Evolutionary conservation across 2,113 vertebrate genomes (phyloP).

Genomic region (Dipodomys stephensi): DNA sequence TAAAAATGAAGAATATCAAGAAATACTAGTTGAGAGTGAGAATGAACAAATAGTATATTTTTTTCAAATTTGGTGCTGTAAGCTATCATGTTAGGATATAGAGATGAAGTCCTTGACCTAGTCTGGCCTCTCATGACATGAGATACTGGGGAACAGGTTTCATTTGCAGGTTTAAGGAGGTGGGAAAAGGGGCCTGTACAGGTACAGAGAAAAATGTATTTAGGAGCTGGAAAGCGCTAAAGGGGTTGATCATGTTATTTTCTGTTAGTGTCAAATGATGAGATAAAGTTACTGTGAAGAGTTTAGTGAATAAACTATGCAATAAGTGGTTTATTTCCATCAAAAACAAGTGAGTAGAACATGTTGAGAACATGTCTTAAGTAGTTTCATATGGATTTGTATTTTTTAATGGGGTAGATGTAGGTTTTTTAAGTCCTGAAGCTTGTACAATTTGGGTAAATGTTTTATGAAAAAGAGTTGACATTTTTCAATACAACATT

Average conservation of each 20-base stretch:
- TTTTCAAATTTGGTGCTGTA: background rate
- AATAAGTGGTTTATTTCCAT: slow-evolving; percentile 17
- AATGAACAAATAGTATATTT: background rate
- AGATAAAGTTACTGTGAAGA: slow-evolving; percentile 26
- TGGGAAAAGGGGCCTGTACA: background rate
- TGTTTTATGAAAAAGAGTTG: background rate
- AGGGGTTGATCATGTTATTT: background rate
- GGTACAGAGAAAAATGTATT: background rate
- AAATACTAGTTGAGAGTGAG: background rate
- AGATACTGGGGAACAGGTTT: background rate
- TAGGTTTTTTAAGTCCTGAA: background rate
- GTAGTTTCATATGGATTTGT: slow-evolving; percentile 18
- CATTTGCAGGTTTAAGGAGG: background rate
- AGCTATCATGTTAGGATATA: background rate
- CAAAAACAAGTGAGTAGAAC: background rate
- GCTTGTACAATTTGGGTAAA: background rate
- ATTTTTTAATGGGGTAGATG: background rate
- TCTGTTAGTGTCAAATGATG: background rate
- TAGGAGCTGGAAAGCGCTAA: background rate
- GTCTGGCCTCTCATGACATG: background rate
- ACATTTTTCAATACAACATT: background rate
- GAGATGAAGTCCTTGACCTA: background rate
- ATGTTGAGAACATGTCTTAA: background rate
- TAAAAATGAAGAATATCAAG: background rate
- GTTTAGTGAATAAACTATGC: slow-evolving; percentile 10